Evolutionary conservation across 23 tunicate species (phyloP).

Genomic region (Phallusia fumigata): DNA sequence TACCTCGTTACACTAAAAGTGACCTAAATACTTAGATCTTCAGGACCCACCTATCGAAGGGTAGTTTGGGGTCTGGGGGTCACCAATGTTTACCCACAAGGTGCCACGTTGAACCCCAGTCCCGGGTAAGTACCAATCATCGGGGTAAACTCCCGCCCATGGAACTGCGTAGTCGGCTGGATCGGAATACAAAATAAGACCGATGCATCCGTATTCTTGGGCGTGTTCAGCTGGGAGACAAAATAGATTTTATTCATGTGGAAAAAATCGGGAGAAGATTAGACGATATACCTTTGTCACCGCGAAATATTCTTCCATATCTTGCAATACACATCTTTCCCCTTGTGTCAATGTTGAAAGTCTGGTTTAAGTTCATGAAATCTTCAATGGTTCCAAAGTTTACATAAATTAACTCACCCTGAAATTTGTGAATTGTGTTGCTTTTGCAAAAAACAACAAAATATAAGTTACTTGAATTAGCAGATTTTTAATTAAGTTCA

Average conservation of each 20-base stretch:
- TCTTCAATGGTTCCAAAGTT: constrained; percentile 80
- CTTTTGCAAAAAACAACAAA: background rate
- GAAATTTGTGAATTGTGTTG: too few relatives aligned
- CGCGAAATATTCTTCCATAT: constrained; percentile 85
- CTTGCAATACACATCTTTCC: constrained; percentile 77
- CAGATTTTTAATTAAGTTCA: background rate
- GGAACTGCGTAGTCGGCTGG: constrained; percentile 67
- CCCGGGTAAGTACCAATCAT: constrained; percentile 55
- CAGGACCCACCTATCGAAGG: constrained; percentile 72
- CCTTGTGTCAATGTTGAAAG: constrained; percentile 28
- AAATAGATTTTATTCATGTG: background rate
- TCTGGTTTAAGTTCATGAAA: constrained; percentile 51
- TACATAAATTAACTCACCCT: constrained; percentile 79
- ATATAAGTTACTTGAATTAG: background rate
- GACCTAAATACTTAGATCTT: too few relatives aligned
- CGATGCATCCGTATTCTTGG: constrained; percentile 63
- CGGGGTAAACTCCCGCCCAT: constrained; percentile 62
- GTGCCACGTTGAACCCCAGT: constrained; percentile 78
- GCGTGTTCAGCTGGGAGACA: constrained; percentile 51
- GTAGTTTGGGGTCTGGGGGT: constrained; percentile 70
- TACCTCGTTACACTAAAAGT: too few relatives aligned
- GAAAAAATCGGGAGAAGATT: background rate
- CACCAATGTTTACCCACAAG: constrained; percentile 34
- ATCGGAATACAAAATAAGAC: constrained; percentile 69
- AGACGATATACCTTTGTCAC: constrained; percentile 60